These are phyloP conservation scores for Stomorhina lunata DNA, from an alignment of 2,888 invertebrate species.

Conservation along the genomic window DNA sequence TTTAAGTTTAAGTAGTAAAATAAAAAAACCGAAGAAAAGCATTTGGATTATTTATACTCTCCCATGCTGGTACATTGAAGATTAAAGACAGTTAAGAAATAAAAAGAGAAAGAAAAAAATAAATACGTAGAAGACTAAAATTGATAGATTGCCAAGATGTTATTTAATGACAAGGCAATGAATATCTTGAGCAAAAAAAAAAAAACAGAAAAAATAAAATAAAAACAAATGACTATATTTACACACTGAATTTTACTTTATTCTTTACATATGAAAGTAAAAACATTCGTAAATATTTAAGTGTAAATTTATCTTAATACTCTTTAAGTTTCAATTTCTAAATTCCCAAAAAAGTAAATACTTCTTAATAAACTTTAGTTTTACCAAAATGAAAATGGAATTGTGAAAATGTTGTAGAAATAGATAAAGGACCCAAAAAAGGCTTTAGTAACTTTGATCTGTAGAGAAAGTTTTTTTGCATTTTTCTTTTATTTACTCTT, in stretches of 20 bases:
- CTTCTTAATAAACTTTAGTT: too few relatives aligned
- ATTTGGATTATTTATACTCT: neutral
- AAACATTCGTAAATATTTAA: neutral
- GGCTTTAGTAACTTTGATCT: too few relatives aligned
- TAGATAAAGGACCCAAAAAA: too few relatives aligned
- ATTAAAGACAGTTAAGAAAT: neutral
- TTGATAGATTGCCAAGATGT: slow-evolving; percentile 22
- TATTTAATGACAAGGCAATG: neutral
- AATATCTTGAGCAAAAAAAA: neutral
- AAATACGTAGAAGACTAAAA: too few relatives aligned
- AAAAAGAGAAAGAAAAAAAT: neutral
- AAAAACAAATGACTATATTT: too few relatives aligned
- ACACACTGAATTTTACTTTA: too few relatives aligned
- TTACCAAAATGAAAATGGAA: too few relatives aligned
- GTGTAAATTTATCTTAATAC: neutral
- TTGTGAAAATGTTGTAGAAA: too few relatives aligned
- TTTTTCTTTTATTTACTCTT: too few relatives aligned
- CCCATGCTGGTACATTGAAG: neutral
- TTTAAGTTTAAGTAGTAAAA: neutral
- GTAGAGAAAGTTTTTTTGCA: too few relatives aligned
- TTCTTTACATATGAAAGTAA: neutral
- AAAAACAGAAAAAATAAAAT: neutral
- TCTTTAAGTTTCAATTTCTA: slow-evolving; percentile 23
- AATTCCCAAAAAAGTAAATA: neutral
- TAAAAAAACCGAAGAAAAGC: neutral